A percentile compares a stretch with the other conserved stretches of the same genome.
These are phyloP conservation scores for Nudaria mundana DNA, from an alignment of 2,888 invertebrate species.

Conservation along the genomic window DNA sequence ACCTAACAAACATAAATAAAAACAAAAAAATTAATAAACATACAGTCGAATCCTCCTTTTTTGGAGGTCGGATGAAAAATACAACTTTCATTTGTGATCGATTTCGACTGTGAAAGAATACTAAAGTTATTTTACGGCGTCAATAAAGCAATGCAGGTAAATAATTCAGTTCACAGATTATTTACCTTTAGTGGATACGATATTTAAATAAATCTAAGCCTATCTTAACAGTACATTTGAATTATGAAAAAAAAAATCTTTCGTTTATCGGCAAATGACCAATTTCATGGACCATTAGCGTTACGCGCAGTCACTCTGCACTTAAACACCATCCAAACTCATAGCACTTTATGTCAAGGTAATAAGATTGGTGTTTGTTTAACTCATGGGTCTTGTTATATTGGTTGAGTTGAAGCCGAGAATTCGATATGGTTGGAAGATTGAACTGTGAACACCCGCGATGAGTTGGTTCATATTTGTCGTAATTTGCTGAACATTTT, in stretches of 20 bases:
- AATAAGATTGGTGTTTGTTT: constrained; percentile 22
- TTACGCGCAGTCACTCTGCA: constrained; percentile 51
- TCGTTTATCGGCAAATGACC: constrained; percentile 54
- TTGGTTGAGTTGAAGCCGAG: constrained; percentile 28
- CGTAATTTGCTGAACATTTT: constrained; percentile 24
- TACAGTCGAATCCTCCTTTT: too few relatives aligned
- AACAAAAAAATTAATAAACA: too few relatives aligned
- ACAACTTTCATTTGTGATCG: too few relatives aligned
- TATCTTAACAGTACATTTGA: constrained; percentile 37
- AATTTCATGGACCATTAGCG: constrained; percentile 66
- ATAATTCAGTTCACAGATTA: too few relatives aligned
- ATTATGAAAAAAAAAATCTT: constrained; percentile 40
- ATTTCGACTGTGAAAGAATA: too few relatives aligned
- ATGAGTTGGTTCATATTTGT: constrained; percentile 25
- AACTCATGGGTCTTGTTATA: constrained; percentile 13
- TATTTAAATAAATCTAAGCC: constrained; percentile 9
- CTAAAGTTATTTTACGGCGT: too few relatives aligned
- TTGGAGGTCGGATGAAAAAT: too few relatives aligned
- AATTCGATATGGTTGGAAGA: constrained; percentile 40
- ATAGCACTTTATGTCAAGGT: constrained; percentile 4
- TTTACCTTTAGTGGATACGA: constrained; percentile 5
- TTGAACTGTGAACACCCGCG: constrained; percentile 33
- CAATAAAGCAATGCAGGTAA: too few relatives aligned
- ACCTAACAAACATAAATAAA: too few relatives aligned
- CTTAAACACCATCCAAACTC: constrained; percentile 7